Evolutionary conservation across 2,113 vertebrate genomes (phyloP).

Genomic region (Antigone vipio): DNA sequence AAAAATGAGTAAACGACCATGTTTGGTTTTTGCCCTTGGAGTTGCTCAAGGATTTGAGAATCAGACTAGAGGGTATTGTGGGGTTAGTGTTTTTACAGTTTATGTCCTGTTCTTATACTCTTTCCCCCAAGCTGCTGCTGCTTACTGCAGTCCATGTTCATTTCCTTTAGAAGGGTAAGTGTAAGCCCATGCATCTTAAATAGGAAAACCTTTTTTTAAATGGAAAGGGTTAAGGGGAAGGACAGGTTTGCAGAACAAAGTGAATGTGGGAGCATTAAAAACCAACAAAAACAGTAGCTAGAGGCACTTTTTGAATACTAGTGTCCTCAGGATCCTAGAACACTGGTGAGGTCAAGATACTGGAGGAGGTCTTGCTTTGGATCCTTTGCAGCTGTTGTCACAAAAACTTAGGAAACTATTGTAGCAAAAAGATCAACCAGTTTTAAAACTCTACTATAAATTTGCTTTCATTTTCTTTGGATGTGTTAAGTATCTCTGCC

Average conservation of each 20-base stretch:
- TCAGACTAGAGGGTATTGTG: neutral
- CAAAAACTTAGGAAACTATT: neutral
- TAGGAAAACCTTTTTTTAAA: neutral
- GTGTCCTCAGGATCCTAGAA: neutral
- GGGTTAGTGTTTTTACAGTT: neutral
- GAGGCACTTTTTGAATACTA: neutral
- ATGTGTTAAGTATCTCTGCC: neutral
- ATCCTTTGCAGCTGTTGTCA: neutral
- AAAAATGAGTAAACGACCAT: neutral
- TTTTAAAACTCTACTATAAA: neutral
- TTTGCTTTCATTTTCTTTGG: neutral
- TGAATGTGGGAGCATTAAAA: neutral
- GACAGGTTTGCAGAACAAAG: neutral
- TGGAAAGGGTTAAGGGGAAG: neutral
- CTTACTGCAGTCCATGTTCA: neutral
- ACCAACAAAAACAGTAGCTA: neutral
- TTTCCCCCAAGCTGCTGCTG: neutral
- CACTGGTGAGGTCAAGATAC: neutral
- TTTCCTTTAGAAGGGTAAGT: neutral
- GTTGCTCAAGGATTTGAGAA: neutral
- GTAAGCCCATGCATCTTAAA: neutral
- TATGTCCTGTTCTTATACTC: neutral
- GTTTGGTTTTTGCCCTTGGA: neutral
- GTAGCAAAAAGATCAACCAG: neutral
- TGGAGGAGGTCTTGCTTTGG: neutral